Evolutionary conservation across 2,113 vertebrate species (phyloP), one percentile per base, ranked within the genome.

Genomic region (Agelaius phoeniceus): DNA sequence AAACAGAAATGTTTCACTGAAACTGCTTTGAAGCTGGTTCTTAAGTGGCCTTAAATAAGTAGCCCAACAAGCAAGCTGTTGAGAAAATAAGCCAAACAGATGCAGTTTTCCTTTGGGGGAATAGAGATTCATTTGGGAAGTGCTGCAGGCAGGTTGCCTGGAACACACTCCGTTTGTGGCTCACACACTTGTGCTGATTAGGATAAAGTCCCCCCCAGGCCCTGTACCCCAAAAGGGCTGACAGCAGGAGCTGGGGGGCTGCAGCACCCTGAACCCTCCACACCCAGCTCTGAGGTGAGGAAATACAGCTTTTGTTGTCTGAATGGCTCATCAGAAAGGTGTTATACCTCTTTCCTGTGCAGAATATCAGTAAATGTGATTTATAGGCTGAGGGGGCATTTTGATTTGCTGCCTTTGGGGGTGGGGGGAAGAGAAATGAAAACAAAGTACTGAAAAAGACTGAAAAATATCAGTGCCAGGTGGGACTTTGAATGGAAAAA

Each of bases 1-100:
- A 87, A 76, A 28, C 81, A 94, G 87, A 81, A 75, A 13, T 52
- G 72, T 92, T 96, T 88, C 69, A 80, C 96, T 90, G 82, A 96
- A 96, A 94, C 81, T 84, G 66, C 94, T 98, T 85, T 57, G 95
- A 92, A 85, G 96, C 87, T 89, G 62, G 52, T 55, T 80, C 92
- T 90, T 95, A 96, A 97, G 95, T 91, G 92, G 90, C 51, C 88
- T 97, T 96, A 96, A 96, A 96, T 96, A 94, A 67, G 92, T 74
- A 91, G 91, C 80, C 91, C 95, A 97, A 98, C 91, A 94, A 97
- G 91, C 87, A 97, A 98, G 96, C 94, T 89, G 48, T 95, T 75
- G 94, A 95, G 96, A 92, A 97, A 97, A 93, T 96, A 86, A 97
- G 88, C 83, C 67, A 92, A 95, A 96, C 87, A 97, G 97, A 97